Evolutionary conservation across 1,140 invertebrate species (phyloP).

Genomic region (Leptinotarsa lineolata): DNA sequence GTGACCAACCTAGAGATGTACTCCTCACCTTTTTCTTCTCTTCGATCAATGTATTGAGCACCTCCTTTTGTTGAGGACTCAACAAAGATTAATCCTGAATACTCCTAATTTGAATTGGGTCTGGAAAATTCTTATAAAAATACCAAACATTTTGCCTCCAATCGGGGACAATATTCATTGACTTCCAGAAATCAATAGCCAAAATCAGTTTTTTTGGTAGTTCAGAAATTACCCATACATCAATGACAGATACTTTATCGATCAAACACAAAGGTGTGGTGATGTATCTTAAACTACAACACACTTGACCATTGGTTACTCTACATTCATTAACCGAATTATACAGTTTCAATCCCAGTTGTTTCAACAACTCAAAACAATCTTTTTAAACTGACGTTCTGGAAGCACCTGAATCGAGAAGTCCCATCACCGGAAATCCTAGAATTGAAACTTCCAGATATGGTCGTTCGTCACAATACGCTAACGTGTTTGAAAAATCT

Average conservation of each 20-base stretch:
- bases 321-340: background rate
- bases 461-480: no score
- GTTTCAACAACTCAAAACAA: slow-evolving; percentile 12
- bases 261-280: background rate
- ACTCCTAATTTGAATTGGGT: no score
- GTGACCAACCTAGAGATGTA: background rate
- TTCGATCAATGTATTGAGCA: background rate
- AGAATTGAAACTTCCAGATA: no score
- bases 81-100: no score
- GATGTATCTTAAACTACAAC: background rate
- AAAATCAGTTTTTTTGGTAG: slow-evolving; percentile 13
- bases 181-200: slow-evolving; percentile 26
- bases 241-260: slow-evolving; percentile 8
- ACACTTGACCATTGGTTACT: background rate
- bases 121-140: no score
- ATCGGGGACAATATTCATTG: slow-evolving; percentile 25
- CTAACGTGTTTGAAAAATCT: no score
- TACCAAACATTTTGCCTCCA: slow-evolving; percentile 18
- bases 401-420: slow-evolving; percentile 13
- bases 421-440: no score
- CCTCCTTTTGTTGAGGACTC: no score
- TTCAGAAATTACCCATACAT: background rate
- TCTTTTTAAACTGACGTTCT: background rate
- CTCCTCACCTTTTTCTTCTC: background rate
- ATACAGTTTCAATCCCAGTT: no score